phyloP scores from a whole-genome alignment of 2,888 invertebrate genomes.

The Protodeltote pygarga region DNA sequence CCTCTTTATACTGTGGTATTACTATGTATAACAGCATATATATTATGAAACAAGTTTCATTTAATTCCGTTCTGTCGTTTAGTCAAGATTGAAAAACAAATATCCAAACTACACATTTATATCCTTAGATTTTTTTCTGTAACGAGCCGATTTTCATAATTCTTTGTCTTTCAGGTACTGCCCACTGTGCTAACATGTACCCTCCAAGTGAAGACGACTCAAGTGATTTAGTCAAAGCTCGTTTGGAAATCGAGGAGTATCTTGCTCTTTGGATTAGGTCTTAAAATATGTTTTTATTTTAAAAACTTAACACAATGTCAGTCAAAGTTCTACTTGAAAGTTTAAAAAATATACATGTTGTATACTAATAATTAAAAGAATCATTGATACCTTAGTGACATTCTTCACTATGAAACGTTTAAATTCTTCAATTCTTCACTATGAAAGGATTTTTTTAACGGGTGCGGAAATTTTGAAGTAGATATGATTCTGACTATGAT shows the following conservation, averaged over 20 bases:
- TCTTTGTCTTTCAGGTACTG: conserved; percentile 93
- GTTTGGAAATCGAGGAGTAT: conserved; percentile 87
- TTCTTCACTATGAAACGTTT: conserved; percentile 7
- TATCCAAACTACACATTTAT: too few species aligned
- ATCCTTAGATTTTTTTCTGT: background rate
- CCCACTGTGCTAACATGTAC: conserved; percentile 98
- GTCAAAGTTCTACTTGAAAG: conserved; percentile 15
- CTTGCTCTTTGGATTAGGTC: conserved; percentile 85
- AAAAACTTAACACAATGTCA: conserved; percentile 23
- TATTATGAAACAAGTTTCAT: too few species aligned
- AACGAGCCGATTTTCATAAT: too few species aligned
- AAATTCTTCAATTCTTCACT: too few species aligned
- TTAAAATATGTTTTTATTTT: conserved; percentile 39
- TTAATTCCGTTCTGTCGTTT: too few species aligned
- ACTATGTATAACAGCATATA: too few species aligned
- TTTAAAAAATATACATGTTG: too few species aligned
- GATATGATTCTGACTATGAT: too few species aligned
- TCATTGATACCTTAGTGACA: conserved; percentile 12
- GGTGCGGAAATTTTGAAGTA: too few species aligned
- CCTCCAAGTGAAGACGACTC: conserved; percentile 90
- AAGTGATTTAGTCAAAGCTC: conserved; percentile 89
- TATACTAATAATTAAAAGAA: conserved; percentile 16
- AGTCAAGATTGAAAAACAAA: too few species aligned
- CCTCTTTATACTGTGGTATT: too few species aligned
- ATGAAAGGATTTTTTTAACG: too few species aligned